A percentile compares a stretch with the other conserved stretches of the same genome.
Conservation (phyloP, 2,888 invertebrate genomes). For the Blomia tropicalis region DNA sequence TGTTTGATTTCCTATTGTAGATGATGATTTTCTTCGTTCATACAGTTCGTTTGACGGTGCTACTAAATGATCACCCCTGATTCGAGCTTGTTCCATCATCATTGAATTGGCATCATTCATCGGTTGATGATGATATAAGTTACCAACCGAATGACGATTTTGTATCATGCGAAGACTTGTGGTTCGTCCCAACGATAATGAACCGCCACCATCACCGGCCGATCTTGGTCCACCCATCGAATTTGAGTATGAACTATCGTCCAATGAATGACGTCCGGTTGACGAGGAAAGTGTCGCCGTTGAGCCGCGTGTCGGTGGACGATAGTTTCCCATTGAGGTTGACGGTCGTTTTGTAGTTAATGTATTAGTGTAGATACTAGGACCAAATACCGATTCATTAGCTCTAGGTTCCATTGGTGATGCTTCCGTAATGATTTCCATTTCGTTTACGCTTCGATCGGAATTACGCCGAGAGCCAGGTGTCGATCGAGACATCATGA, state of each 20-base stretch:
- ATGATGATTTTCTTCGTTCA: constrained; percentile 22
- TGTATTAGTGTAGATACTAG: neutral
- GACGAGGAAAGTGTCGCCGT: constrained; percentile 14
- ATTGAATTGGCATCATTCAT: neutral
- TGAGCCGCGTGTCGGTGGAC: constrained; percentile 6
- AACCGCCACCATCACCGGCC: neutral
- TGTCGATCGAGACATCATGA: constrained; percentile 22
- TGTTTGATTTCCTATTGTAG: constrained; percentile 9
- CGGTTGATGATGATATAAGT: constrained; percentile 7
- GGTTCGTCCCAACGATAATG: neutral
- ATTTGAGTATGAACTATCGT: neutral
- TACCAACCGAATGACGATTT: constrained; percentile 19
- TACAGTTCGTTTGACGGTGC: constrained; percentile 5
- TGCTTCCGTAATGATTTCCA: constrained; percentile 4
- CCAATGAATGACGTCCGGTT: constrained; percentile 17
- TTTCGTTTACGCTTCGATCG: constrained; percentile 2
- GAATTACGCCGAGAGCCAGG: constrained; percentile 25
- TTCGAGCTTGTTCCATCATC: neutral
- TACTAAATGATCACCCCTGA: neutral
- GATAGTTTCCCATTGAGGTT: neutral
- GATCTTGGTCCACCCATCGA: neutral
- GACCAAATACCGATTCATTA: neutral
- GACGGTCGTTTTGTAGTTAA: neutral
- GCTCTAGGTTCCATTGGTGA: neutral
- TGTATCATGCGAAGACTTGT: constrained; percentile 11